Conservation (phyloP, 2,113 vertebrate genomes). For the Sinocyclocheilus anophthalmus region DNA sequence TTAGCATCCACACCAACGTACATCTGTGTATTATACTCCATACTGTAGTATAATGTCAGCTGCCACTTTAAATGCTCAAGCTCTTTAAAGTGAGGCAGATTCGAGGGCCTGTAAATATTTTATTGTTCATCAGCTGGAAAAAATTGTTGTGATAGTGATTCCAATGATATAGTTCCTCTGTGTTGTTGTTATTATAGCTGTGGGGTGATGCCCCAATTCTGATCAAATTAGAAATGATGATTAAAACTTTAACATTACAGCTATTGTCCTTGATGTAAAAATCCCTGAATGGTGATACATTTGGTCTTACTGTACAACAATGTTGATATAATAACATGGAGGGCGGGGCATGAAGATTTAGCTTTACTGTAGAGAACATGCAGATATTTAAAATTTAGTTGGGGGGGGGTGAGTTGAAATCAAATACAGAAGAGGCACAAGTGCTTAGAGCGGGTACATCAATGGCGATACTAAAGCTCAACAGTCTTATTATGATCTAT, state of each 20-base stretch:
- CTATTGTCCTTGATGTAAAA: neutral
- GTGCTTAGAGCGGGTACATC: constrained; percentile 35
- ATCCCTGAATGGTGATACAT: neutral
- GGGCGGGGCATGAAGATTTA: neutral
- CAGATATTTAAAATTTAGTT: neutral
- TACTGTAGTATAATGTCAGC: neutral
- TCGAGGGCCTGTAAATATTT: neutral
- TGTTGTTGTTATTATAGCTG: neutral
- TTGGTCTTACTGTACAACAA: neutral
- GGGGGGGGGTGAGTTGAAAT: neutral
- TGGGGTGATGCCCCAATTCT: neutral
- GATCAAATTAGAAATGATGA: neutral
- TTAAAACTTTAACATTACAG: neutral
- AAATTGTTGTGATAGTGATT: neutral
- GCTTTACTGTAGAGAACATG: neutral
- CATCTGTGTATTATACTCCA: neutral
- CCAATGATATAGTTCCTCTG: neutral
- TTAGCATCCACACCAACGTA: neutral
- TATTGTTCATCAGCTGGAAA: neutral
- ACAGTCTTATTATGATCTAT: neutral
- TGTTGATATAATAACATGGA: neutral
- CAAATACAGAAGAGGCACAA: constrained; percentile 44
- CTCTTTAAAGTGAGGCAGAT: neutral
- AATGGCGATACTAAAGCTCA: neutral
- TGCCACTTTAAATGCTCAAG: neutral